Percentiles rank a stretch among this genome's conserved stretches.
These are phyloP conservation scores for Unio pictorum DNA, from an alignment of 2,888 invertebrate species.

Conservation along the genomic window DNA sequence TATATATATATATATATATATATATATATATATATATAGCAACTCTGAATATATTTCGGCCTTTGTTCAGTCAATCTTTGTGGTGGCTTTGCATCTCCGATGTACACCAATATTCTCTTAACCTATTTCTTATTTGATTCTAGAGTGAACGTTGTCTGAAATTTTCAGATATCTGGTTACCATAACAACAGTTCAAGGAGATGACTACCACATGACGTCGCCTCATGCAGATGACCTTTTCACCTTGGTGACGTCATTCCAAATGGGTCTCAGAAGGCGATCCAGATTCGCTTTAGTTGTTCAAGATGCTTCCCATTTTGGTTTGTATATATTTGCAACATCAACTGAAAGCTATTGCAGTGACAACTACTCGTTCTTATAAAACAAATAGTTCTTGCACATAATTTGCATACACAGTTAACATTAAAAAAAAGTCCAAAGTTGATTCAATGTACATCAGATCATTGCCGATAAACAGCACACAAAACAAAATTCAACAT, in stretches of 20 bases:
- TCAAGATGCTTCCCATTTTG: constrained; percentile 51
- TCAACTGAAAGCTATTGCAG: too few species aligned
- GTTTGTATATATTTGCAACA: constrained; percentile 20
- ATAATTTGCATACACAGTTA: too few species aligned
- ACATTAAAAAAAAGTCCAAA: too few species aligned
- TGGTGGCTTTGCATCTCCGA: neutral
- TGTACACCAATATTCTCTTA: neutral
- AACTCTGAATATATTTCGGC: neutral
- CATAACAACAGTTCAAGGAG: constrained; percentile 48
- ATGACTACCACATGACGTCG: constrained; percentile 49
- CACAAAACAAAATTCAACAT: too few species aligned
- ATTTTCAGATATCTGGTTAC: constrained; percentile 45
- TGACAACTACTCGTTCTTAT: too few species aligned
- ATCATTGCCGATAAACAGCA: too few species aligned
- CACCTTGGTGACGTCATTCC: constrained; percentile 43
- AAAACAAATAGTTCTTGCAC: too few species aligned
- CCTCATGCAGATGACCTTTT: constrained; percentile 55
- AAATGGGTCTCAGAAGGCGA: constrained; percentile 47
- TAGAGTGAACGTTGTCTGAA: neutral
- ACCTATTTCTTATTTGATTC: neutral
- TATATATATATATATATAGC: too few species aligned
- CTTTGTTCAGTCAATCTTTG: neutral
- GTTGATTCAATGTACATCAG: too few species aligned
- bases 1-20: too few species aligned
- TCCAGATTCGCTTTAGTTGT: constrained; percentile 53